These are phyloP conservation scores for Acipenser oxyrinchus DNA, from an alignment of 2,797 vertebrate species.

Conservation along the genomic window DNA sequence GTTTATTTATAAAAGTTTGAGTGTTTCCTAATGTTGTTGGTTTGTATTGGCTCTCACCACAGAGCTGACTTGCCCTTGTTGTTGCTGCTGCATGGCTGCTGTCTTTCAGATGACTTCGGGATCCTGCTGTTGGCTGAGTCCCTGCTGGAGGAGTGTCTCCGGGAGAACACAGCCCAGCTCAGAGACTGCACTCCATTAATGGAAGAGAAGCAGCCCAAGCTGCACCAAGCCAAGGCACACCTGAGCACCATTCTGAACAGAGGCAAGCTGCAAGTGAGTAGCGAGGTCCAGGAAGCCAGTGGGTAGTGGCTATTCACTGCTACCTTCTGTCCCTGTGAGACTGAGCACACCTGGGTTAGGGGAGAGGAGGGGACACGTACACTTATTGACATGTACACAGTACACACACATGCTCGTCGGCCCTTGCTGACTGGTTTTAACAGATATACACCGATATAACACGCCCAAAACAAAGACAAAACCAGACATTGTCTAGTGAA, in stretches of 20 bases:
- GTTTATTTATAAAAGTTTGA: no score
- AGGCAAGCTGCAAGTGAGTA: constrained; percentile 78
- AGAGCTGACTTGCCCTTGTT: no score
- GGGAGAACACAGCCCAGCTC: constrained; percentile 73
- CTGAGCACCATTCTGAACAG: constrained; percentile 76
- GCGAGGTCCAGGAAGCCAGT: not conserved
- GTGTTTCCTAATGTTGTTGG: no score
- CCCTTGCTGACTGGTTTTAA: no score
- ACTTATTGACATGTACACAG: not conserved
- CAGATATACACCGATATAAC: no score
- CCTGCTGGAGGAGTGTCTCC: constrained; percentile 78
- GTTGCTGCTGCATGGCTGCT: no score
- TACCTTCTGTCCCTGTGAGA: no score
- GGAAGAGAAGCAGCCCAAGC: constrained; percentile 70
- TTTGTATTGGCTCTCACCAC: no score
- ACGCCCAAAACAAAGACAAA: no score
- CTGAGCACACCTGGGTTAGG: not conserved
- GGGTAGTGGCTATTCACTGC: no score
- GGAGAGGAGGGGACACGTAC: not conserved
- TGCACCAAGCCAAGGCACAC: constrained; percentile 69
- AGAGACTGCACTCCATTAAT: constrained; percentile 66
- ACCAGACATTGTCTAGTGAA: no score
- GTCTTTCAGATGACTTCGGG: constrained; percentile 77
- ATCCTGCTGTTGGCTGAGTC: constrained; percentile 77
- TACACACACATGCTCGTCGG: not conserved